Percentiles rank a stretch among this genome's conserved stretches.
phyloP scores from a whole-genome alignment of 2,888 invertebrate species.

The Watsonalla binaria region DNA sequence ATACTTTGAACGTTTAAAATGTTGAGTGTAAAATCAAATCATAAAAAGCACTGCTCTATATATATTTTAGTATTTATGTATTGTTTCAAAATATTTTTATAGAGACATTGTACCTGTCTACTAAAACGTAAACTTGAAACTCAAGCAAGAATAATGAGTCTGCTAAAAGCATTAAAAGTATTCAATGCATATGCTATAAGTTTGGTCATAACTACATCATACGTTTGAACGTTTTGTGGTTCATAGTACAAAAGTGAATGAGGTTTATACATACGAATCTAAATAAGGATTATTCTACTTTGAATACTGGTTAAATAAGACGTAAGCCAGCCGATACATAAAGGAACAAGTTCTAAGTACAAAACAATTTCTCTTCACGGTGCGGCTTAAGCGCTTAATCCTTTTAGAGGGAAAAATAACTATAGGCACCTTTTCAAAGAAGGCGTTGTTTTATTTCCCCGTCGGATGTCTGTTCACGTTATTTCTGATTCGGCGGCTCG shows the following conservation, averaged over 20 bases:
- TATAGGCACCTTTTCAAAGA: slow-evolving; percentile 47
- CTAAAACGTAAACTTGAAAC: too few relatives aligned
- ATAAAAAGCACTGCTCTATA: too few relatives aligned
- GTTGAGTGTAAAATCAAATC: neutral
- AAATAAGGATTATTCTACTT: neutral
- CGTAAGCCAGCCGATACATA: neutral
- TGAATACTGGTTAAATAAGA: neutral
- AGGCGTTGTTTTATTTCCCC: slow-evolving; percentile 47
- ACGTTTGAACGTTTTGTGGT: too few relatives aligned
- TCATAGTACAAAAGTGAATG: neutral
- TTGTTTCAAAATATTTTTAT: too few relatives aligned
- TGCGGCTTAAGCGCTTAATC: slow-evolving; percentile 23
- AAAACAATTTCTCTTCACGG: slow-evolving; percentile 45
- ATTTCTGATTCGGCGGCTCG: slow-evolving; percentile 42
- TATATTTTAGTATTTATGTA: too few relatives aligned
- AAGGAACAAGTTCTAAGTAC: slow-evolving; percentile 30
- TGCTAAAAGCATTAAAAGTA: too few relatives aligned
- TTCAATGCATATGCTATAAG: too few relatives aligned
- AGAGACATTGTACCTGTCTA: too few relatives aligned
- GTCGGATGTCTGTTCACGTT: slow-evolving; percentile 36
- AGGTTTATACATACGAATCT: neutral
- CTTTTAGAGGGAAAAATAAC: slow-evolving; percentile 52
- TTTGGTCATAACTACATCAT: too few relatives aligned
- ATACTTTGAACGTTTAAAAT: slow-evolving; percentile 35
- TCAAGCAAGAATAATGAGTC: too few relatives aligned